Conservation (phyloP, 2,888 invertebrate genomes). For the Biston betularia region DNA sequence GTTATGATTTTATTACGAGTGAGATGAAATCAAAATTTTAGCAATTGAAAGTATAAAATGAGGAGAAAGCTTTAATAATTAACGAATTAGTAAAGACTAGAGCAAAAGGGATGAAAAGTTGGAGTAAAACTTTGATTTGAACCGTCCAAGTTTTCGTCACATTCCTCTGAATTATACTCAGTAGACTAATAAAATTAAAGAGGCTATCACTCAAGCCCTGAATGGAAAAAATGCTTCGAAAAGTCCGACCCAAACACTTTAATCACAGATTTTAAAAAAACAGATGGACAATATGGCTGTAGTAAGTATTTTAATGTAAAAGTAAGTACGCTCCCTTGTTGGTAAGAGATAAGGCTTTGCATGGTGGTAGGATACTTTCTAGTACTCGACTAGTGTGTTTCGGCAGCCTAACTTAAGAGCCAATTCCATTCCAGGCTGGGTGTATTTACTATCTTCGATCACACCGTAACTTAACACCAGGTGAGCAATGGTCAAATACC, state of each 20-base stretch:
- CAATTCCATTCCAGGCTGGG: too few species aligned
- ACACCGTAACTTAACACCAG: too few species aligned
- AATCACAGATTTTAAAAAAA: conserved; percentile 1
- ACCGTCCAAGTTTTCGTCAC: conserved; percentile 6
- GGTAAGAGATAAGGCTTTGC: too few species aligned
- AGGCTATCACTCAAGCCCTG: conserved; percentile 18
- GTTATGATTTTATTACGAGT: not conserved
- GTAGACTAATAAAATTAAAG: conserved; percentile 21
- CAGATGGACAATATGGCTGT: conserved; percentile 1
- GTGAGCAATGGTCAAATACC: too few species aligned
- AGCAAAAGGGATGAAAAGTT: not conserved
- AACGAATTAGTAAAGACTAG: not conserved
- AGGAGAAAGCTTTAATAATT: not conserved
- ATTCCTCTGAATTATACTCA: conserved; percentile 1
- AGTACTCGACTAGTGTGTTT: too few species aligned
- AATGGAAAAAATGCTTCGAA: conserved; percentile 17
- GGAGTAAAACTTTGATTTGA: conserved; percentile 6
- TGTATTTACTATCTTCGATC: too few species aligned
- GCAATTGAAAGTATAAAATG: too few species aligned
- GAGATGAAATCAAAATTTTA: too few species aligned
- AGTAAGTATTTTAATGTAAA: not conserved
- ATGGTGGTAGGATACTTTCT: too few species aligned
- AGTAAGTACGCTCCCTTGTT: not conserved
- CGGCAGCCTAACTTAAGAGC: too few species aligned
- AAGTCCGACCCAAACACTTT: conserved; percentile 18